Conservation (phyloP, 2,797 vertebrate genomes). For the Malurus leucopterus region DNA sequence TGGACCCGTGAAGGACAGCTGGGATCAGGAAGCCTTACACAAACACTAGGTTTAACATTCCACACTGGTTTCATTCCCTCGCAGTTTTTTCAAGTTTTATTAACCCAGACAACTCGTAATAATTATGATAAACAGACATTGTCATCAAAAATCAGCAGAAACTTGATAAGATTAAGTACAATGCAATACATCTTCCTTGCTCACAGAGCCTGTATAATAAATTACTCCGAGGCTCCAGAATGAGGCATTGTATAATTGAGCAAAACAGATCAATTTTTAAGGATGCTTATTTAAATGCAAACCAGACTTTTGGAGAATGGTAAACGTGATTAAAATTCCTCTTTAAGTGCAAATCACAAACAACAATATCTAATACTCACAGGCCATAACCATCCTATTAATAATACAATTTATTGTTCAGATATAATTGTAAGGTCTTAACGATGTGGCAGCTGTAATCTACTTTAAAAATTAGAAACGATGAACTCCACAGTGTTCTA, state of each 20-base stretch:
- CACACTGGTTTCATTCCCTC: conserved; percentile 5
- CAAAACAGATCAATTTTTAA: conserved; percentile 74
- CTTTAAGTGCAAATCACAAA: conserved; percentile 65
- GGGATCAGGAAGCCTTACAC: neutral
- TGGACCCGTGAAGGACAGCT: neutral
- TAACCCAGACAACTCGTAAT: conserved; percentile 69
- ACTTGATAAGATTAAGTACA: conserved; percentile 70
- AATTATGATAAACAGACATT: conserved; percentile 77
- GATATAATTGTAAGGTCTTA: conserved; percentile 53
- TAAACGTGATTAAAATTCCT: conserved; percentile 72
- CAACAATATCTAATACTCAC: conserved; percentile 58
- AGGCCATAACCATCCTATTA: conserved; percentile 62
- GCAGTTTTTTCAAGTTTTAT: conserved; percentile 63
- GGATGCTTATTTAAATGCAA: conserved; percentile 72
- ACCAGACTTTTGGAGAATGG: conserved; percentile 62
- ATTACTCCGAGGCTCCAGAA: conserved; percentile 65
- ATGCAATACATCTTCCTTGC: conserved; percentile 66
- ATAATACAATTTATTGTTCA: conserved; percentile 66
- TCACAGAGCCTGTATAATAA: conserved; percentile 66
- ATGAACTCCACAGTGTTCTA: neutral
- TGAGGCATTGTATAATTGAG: conserved; percentile 71
- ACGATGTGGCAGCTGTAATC: conserved; percentile 25
- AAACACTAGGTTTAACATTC: conserved; percentile 38
- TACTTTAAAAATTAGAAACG: conserved; percentile 16
- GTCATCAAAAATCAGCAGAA: conserved; percentile 72